Evolutionary conservation across 2,113 vertebrate species (phyloP).

Genomic region (Callipepla squamata): DNA sequence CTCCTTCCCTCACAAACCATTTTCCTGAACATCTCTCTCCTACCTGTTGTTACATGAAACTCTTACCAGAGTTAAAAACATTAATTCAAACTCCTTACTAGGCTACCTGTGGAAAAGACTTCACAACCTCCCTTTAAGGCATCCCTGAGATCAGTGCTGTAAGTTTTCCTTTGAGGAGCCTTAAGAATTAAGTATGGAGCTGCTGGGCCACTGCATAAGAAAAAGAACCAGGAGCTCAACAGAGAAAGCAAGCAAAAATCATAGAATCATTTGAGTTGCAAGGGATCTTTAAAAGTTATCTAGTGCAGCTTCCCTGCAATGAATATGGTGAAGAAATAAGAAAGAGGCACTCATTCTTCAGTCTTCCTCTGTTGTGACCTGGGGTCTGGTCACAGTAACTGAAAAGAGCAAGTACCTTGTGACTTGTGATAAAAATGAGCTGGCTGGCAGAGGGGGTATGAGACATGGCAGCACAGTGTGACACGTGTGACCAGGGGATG

Average conservation of each 20-base stretch:
- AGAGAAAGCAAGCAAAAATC: neutral
- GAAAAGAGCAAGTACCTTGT: neutral
- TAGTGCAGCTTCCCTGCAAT: no score
- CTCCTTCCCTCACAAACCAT: neutral
- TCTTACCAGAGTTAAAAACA: neutral
- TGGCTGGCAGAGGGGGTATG: neutral
- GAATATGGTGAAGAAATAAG: no score
- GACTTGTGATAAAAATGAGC: neutral
- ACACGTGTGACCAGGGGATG: neutral
- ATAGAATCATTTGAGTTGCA: no score
- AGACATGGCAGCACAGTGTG: neutral
- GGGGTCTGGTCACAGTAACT: neutral
- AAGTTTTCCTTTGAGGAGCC: neutral
- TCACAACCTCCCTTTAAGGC: neutral
- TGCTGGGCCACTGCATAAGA: neutral
- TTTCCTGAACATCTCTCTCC: neutral
- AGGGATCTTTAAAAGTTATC: no score
- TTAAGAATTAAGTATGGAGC: neutral
- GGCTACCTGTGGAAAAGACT: neutral
- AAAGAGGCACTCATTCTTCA: neutral
- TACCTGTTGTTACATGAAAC: neutral
- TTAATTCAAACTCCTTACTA: neutral
- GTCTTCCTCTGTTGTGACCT: neutral
- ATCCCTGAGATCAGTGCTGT: neutral
- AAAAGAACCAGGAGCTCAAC: neutral